These are phyloP conservation scores for Nycticorax nycticorax DNA, from an alignment of 2,113 vertebrate genomes.

Conservation along the genomic window DNA sequence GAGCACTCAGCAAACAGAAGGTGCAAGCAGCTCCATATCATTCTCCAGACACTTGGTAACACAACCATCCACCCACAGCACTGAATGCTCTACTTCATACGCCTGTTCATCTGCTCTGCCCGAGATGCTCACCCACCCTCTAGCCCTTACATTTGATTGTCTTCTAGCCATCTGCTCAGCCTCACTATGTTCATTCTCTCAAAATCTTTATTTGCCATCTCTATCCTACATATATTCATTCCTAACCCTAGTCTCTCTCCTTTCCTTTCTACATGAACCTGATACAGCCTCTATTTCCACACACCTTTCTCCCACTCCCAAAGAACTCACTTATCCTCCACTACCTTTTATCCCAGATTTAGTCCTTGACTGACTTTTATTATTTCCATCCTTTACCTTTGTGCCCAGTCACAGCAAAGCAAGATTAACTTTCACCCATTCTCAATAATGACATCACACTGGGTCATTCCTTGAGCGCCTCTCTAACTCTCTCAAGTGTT, in stretches of 20 bases:
- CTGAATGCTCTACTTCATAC: background rate
- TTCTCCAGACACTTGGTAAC: background rate
- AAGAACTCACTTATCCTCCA: background rate
- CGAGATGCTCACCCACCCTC: background rate
- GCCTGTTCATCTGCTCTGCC: background rate
- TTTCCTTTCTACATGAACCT: background rate
- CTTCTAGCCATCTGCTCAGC: background rate
- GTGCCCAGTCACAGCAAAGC: background rate
- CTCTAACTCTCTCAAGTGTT: background rate
- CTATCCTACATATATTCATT: background rate
- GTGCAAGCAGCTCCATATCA: background rate
- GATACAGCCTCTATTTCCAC: background rate
- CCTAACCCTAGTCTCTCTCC: background rate
- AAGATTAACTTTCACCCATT: background rate
- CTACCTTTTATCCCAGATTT: background rate
- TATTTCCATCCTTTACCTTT: slow-evolving; percentile 23
- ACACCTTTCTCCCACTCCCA: background rate
- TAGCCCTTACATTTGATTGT: background rate
- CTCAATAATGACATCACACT: rapidly evolving
- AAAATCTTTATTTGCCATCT: background rate
- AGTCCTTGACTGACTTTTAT: background rate
- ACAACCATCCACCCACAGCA: background rate
- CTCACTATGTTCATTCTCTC: background rate
- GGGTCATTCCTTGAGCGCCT: background rate
- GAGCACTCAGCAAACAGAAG: background rate